phyloP scores from a whole-genome alignment of 2,888 invertebrate genomes.

The Listrodromus nycthemerus region DNA sequence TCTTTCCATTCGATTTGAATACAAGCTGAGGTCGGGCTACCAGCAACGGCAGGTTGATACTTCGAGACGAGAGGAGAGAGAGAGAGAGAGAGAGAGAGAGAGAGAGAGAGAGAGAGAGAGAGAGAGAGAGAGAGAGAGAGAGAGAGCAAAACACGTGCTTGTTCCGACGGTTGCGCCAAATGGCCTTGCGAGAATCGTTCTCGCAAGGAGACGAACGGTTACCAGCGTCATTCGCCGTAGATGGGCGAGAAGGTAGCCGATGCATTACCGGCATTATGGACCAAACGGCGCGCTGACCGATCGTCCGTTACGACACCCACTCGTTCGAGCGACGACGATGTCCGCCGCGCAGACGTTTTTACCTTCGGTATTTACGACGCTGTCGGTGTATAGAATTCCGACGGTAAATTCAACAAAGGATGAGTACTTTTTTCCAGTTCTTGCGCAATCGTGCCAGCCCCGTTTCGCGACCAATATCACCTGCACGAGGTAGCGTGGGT shows the following conservation, averaged over 20 bases:
- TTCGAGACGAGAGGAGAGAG: conserved; percentile 50
- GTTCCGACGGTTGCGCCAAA: conserved; percentile 45
- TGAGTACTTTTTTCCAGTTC: neutral
- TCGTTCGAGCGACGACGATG: conserved; percentile 4
- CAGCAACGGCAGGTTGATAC: conserved; percentile 47
- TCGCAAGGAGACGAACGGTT: conserved; percentile 55
- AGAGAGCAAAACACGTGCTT: conserved; percentile 67
- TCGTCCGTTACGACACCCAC: conserved; percentile 60
- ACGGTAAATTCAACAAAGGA: conserved; percentile 16
- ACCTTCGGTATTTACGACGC: conserved; percentile 1
- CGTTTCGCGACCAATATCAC: neutral
- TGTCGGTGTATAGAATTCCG: conserved; percentile 2
- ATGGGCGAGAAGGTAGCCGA: conserved; percentile 66
- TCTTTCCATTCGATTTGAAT: conserved; percentile 61
- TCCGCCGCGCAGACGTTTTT: conserved; percentile 7
- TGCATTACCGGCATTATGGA: conserved; percentile 57
- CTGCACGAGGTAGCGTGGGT: conserved; percentile 11
- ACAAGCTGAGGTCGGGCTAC: conserved; percentile 15
- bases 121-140: no score
- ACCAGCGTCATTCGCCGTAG: conserved; percentile 63
- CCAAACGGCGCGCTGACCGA: conserved; percentile 40
- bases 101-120: no score
- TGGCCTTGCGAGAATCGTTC: conserved; percentile 49
- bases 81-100: no score
- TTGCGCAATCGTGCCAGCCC: neutral